These are phyloP conservation scores for Petrolisthes cinctipes DNA, from an alignment of 2,888 invertebrate genomes.

Conservation along the genomic window DNA sequence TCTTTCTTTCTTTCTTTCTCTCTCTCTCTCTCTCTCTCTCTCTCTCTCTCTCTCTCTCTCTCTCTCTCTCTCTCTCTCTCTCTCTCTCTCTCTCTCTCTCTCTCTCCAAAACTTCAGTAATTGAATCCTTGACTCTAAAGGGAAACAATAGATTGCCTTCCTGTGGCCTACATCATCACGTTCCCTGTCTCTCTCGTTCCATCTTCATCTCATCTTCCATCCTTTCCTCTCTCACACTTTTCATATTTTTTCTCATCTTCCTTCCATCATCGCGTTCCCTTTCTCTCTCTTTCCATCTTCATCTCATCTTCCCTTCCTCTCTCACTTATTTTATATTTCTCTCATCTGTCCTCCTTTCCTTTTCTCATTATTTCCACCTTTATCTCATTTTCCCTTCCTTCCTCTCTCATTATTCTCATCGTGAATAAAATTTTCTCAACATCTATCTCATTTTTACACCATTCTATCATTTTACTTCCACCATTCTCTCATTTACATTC, in stretches of 20 bases:
- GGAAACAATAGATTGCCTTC: slow-evolving; percentile 8
- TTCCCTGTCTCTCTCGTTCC: background rate
- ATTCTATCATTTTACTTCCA: too few relatives aligned
- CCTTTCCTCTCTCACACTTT: background rate
- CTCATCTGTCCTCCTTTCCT: too few relatives aligned
- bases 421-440: too few relatives aligned
- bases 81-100: background rate
- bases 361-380: too few relatives aligned
- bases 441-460: too few relatives aligned
- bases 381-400: too few relatives aligned
- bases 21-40: slow-evolving; percentile 18
- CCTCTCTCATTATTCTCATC: too few relatives aligned
- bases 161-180: background rate
- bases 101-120: slow-evolving; percentile 6
- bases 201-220: background rate
- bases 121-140: slow-evolving; percentile 16
- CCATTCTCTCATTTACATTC: too few relatives aligned
- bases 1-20: slow-evolving; percentile 16
- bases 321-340: too few relatives aligned
- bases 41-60: slow-evolving; percentile 21
- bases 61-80: background rate
- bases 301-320: background rate
- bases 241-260: too few relatives aligned
- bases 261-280: background rate
- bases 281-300: background rate